These are phyloP conservation scores for Stylophora pistillata DNA, from an alignment of 64 coral and sea anemone species.

Conservation along the genomic window DNA sequence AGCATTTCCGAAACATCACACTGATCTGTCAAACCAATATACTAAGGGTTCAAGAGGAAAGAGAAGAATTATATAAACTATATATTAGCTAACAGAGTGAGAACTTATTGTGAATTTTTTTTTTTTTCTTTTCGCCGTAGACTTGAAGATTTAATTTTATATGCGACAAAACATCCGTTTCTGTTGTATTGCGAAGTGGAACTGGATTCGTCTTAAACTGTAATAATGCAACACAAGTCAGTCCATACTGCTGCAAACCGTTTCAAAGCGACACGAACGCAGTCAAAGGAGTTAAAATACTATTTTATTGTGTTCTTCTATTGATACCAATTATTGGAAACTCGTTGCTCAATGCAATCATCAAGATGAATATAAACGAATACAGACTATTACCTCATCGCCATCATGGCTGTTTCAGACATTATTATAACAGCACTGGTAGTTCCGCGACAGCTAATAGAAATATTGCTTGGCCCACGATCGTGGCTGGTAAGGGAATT, in stretches of 20 bases:
- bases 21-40: no score
- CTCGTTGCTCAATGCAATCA: conserved; percentile 19
- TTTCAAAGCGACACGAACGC: conserved; percentile 17
- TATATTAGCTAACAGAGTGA: no score
- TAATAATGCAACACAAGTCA: background rate
- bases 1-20: no score
- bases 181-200: no score
- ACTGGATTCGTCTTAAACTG: no score
- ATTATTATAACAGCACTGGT: conserved; percentile 31
- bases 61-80: no score
- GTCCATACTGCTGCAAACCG: background rate
- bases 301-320: conserved; percentile 38
- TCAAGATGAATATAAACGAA: conserved; percentile 5
- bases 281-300: conserved; percentile 38
- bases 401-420: conserved; percentile 46
- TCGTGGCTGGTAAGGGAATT: conserved; percentile 4
- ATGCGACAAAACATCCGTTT: no score
- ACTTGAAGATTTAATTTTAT: no score
- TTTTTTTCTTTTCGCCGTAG: no score
- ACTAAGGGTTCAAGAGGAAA: no score
- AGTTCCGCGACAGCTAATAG: conserved; percentile 21
- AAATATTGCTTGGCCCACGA: conserved; percentile 28
- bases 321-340: conserved; percentile 39
- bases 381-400: conserved; percentile 43
- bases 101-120: no score